A percentile compares a stretch with the other conserved stretches of the same genome.
Evolutionary conservation across 1,140 invertebrate genomes (phyloP).

Genomic region (Drosophila takahashii): DNA sequence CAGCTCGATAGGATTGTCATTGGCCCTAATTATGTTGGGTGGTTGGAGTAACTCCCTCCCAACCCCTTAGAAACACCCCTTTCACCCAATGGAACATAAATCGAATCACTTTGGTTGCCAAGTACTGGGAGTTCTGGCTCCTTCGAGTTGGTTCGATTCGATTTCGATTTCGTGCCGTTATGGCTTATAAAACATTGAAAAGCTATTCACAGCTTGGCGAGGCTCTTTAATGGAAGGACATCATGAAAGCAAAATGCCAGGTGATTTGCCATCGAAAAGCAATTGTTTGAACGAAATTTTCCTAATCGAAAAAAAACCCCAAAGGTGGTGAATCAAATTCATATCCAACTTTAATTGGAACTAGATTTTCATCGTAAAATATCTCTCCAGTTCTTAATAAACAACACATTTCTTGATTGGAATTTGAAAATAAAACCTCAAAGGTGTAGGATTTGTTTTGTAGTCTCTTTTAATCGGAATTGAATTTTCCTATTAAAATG

Average conservation of each 20-base stretch:
- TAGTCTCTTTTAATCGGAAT: too few relatives aligned
- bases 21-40: conserved; percentile 47
- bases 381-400: not conserved
- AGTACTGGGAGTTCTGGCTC: not conserved
- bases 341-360: not conserved
- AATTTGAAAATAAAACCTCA: too few relatives aligned
- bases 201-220: conserved; percentile 19
- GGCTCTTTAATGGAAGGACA: conserved; percentile 16
- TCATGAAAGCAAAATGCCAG: conserved; percentile 31
- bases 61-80: not conserved
- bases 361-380: not conserved
- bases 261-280: not conserved
- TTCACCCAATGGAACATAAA: not conserved
- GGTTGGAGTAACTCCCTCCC: not conserved
- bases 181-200: conserved; percentile 38
- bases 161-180: conserved; percentile 19
- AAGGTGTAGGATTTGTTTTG: too few relatives aligned
- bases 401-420: not conserved
- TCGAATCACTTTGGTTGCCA: conserved; percentile 28
- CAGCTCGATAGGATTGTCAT: conserved; percentile 31
- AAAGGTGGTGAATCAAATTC: too few relatives aligned
- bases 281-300: not conserved
- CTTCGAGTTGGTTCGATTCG: conserved; percentile 30
- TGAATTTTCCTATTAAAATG: too few relatives aligned
- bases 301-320: too few relatives aligned